phyloP scores from a whole-genome alignment of 2,113 vertebrate genomes.

The Mesembrinibis cayennensis region DNA sequence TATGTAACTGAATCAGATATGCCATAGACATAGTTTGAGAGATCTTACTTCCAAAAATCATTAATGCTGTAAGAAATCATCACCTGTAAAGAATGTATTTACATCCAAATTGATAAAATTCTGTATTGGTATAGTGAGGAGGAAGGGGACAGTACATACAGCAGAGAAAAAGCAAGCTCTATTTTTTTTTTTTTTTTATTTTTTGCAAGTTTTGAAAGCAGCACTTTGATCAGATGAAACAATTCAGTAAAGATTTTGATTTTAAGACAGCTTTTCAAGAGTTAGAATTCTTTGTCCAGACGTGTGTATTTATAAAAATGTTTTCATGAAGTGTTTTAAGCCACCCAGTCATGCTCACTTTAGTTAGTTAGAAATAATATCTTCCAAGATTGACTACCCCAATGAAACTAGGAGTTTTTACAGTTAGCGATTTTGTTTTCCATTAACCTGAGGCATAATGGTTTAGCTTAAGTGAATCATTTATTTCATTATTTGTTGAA shows the following conservation, averaged over 20 bases:
- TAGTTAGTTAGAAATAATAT: not conserved
- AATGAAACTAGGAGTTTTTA: not conserved
- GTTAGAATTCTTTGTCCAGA: not conserved
- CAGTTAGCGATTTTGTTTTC: not conserved
- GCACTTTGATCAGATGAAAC: not conserved
- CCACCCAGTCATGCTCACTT: not conserved
- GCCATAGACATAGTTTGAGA: not conserved
- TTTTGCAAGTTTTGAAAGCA: not conserved
- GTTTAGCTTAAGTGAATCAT: not conserved
- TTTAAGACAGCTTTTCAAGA: not conserved
- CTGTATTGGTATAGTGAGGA: not conserved
- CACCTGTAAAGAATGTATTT: not conserved
- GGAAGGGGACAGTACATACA: not conserved
- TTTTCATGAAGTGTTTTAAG: not conserved
- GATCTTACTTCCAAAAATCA: not conserved
- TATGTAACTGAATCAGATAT: not conserved
- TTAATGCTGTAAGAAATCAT: not conserved
- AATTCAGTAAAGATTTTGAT: not conserved
- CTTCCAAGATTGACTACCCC: not conserved
- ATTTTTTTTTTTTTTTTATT: accelerated
- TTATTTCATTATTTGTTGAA: not conserved
- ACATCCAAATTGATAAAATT: not conserved
- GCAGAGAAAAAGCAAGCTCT: not conserved
- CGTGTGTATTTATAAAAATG: not conserved
- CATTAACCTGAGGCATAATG: not conserved